A percentile compares a stretch with the other conserved stretches of the same genome.
Conservation (phyloP, 2,113 vertebrate genomes). For the Cinclus cinclus region DNA sequence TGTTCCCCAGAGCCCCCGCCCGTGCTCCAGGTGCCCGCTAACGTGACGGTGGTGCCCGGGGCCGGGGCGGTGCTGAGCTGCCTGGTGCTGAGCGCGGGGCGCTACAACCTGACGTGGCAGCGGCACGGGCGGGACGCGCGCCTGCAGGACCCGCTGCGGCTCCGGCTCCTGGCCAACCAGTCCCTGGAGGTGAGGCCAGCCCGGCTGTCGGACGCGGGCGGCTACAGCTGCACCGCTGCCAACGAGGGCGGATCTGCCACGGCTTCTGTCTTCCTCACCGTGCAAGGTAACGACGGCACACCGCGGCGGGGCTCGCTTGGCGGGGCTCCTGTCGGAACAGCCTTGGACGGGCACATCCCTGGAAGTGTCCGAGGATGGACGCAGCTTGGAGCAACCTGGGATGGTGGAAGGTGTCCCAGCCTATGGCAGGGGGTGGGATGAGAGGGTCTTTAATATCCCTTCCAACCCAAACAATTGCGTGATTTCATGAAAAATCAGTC, state of each 20-base stretch:
- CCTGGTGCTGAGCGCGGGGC: conserved; percentile 80
- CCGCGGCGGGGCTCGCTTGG: fast-evolving
- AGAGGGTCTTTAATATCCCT: too few species aligned
- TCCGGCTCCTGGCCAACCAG: conserved; percentile 75
- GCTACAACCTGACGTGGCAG: conserved; percentile 91
- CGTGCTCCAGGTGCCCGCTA: conserved; percentile 76
- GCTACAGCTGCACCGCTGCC: conserved; percentile 82
- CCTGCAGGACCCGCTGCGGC: conserved; percentile 63
- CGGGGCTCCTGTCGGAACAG: fast-evolving
- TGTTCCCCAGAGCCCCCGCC: conserved; percentile 86
- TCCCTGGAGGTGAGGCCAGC: conserved; percentile 83
- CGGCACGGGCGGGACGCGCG: conserved; percentile 74
- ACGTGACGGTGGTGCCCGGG: conserved; percentile 79
- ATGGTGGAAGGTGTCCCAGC: background rate
- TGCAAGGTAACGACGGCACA: conserved; percentile 80
- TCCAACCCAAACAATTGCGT: background rate
- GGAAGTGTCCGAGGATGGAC: fast-evolving
- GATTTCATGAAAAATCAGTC: background rate
- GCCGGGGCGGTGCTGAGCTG: conserved; percentile 84
- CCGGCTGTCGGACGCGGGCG: conserved; percentile 76
- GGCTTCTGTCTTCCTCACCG: conserved; percentile 80
- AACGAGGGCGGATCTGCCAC: conserved; percentile 82
- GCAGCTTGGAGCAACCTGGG: background rate
- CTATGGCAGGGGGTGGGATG: fast-evolving
- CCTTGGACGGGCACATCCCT: background rate